These are phyloP conservation scores for Emmelina monodactyla DNA, from an alignment of 2,888 invertebrate genomes.

Conservation along the genomic window DNA sequence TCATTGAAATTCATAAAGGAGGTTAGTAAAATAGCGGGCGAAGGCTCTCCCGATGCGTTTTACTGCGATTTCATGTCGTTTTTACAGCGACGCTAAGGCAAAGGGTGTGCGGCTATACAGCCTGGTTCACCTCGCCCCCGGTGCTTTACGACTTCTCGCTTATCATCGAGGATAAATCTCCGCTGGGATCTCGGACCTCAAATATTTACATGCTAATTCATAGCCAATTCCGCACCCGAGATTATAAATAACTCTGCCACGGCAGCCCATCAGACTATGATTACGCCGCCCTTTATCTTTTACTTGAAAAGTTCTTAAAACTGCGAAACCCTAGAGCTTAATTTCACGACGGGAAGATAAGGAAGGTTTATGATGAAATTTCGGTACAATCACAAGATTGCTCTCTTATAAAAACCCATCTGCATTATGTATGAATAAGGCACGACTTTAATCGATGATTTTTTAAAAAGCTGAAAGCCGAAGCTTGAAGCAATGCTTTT, in stretches of 20 bases:
- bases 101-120: slow-evolving; percentile 44
- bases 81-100: slow-evolving; percentile 64
- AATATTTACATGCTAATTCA: slow-evolving; percentile 67
- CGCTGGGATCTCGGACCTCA: slow-evolving; percentile 56
- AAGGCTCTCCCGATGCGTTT: slow-evolving; percentile 53
- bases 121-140: slow-evolving; percentile 23
- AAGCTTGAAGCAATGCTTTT: too few relatives aligned
- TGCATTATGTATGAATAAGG: too few relatives aligned
- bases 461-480: too few relatives aligned
- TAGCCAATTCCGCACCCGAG: slow-evolving; percentile 60
- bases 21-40: slow-evolving; percentile 48
- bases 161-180: slow-evolving; percentile 63
- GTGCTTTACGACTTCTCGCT: slow-evolving; percentile 59
- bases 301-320: slow-evolving; percentile 54
- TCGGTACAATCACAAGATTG: too few relatives aligned
- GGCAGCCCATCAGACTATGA: slow-evolving; percentile 40
- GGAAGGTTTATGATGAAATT: slow-evolving; percentile 40
- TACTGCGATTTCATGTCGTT: slow-evolving; percentile 64
- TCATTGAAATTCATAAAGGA: slow-evolving; percentile 65
- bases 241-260: slow-evolving; percentile 60
- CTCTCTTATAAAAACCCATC: too few relatives aligned
- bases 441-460: too few relatives aligned
- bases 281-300: slow-evolving; percentile 52
- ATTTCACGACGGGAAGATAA: slow-evolving; percentile 49
- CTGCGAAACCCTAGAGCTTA: slow-evolving; percentile 35